These are phyloP conservation scores for Lithobates pipiens DNA, from an alignment of 2,797 vertebrate species.

Conservation along the genomic window DNA sequence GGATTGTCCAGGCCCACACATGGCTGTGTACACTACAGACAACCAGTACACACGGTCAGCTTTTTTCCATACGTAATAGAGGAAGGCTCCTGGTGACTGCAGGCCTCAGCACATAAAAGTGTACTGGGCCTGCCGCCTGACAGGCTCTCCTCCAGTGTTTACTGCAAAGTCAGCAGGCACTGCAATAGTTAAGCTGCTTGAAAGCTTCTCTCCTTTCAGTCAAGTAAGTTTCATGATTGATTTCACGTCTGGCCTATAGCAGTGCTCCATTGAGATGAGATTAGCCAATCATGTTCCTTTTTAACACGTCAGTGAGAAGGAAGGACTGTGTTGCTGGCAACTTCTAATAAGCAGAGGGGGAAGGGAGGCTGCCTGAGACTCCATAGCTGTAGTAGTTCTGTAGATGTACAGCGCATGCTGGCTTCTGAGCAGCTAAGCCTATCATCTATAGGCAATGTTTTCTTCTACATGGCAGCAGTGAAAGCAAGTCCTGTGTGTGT, in stretches of 20 bases:
- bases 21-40: too few species aligned
- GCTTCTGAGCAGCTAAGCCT: background rate
- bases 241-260: background rate
- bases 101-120: too few species aligned
- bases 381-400: background rate
- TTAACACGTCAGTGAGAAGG: constrained; percentile 8
- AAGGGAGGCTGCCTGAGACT: constrained; percentile 16
- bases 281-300: constrained; percentile 12
- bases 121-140: too few species aligned
- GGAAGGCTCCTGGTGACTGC: too few species aligned
- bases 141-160: background rate
- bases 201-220: constrained; percentile 24
- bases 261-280: background rate
- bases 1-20: too few species aligned
- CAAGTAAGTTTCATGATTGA: constrained; percentile 40
- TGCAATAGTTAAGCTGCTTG: constrained; percentile 32
- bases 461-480: too few species aligned
- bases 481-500: too few species aligned
- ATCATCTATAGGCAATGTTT: too few species aligned
- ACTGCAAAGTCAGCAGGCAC: background rate
- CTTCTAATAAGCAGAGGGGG: constrained; percentile 36
- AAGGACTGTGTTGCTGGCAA: constrained; percentile 30
- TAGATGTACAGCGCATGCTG: background rate
- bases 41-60: too few species aligned
- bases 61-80: too few species aligned